Evolutionary conservation across 2,113 vertebrate species (phyloP).

Genomic region (Falcunculus frontatus): DNA sequence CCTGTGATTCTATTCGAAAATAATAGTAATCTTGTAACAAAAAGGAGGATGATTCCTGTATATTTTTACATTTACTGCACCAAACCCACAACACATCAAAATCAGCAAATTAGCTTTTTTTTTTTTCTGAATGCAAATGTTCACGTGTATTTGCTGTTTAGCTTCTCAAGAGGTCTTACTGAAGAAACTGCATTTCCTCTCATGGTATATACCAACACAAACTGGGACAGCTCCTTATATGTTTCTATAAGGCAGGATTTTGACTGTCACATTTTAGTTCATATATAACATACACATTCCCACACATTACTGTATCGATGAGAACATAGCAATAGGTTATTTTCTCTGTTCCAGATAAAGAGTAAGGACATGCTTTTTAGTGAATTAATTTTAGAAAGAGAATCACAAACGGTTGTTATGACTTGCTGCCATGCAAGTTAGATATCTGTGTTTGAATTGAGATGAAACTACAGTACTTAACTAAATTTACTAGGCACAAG

Average conservation of each 20-base stretch:
- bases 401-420: background rate
- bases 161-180: background rate
- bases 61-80: background rate
- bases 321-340: background rate
- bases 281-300: background rate
- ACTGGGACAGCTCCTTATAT: background rate
- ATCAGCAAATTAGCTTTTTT: background rate
- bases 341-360: background rate
- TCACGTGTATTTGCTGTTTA: background rate
- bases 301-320: background rate
- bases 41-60: background rate
- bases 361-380: background rate
- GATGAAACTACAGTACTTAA: conserved; percentile 30
- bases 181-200: background rate
- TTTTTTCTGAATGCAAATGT: background rate
- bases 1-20: background rate
- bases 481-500: conserved; percentile 44
- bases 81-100: background rate
- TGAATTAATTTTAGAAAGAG: background rate
- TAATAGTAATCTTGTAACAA: background rate
- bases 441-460: background rate
- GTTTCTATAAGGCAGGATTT: background rate
- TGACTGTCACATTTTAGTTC: background rate
- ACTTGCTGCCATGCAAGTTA: background rate
- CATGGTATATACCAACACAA: background rate